These are phyloP conservation scores for Limanda limanda DNA, from an alignment of 2,113 vertebrate genomes.

Conservation along the genomic window DNA sequence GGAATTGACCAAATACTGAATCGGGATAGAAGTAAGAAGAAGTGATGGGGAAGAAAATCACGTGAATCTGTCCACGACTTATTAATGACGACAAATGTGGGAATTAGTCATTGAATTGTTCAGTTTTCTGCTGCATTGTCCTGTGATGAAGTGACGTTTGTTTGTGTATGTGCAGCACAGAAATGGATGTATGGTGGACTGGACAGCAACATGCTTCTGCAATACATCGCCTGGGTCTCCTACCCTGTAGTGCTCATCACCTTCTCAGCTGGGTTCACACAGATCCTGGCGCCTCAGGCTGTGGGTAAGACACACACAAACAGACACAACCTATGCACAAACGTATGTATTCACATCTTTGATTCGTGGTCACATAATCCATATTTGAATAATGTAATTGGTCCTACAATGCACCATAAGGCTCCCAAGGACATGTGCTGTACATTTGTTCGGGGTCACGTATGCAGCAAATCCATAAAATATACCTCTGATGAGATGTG, in stretches of 20 bases:
- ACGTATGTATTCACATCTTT: slow-evolving; percentile 28
- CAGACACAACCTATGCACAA: slow-evolving; percentile 21
- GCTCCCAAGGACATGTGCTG: slow-evolving; percentile 47
- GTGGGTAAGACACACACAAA: slow-evolving; percentile 86
- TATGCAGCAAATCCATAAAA: slow-evolving; percentile 52
- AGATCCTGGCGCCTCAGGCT: slow-evolving; percentile 96
- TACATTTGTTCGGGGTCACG: slow-evolving; percentile 23
- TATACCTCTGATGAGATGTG: slow-evolving; percentile 50
- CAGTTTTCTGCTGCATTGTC: too few relatives aligned
- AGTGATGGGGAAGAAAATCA: too few relatives aligned
- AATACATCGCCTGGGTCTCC: slow-evolving; percentile 98
- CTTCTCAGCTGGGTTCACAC: slow-evolving; percentile 97
- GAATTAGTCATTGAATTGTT: neutral
- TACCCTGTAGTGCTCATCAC: slow-evolving; percentile 99
- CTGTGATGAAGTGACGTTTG: slow-evolving; percentile 31
- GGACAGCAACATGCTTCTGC: slow-evolving; percentile 92
- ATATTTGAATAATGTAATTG: slow-evolving; percentile 57
- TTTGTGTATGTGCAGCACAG: slow-evolving; percentile 87
- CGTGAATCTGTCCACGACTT: too few relatives aligned
- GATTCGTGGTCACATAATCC: slow-evolving; percentile 31
- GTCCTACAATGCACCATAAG: slow-evolving; percentile 35
- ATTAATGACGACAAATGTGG: too few relatives aligned
- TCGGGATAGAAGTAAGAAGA: too few relatives aligned
- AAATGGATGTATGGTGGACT: slow-evolving; percentile 98
- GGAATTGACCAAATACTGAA: too few relatives aligned